These are phyloP conservation scores for Lycaena phlaeas DNA, from an alignment of 2,888 invertebrate genomes.

Conservation along the genomic window DNA sequence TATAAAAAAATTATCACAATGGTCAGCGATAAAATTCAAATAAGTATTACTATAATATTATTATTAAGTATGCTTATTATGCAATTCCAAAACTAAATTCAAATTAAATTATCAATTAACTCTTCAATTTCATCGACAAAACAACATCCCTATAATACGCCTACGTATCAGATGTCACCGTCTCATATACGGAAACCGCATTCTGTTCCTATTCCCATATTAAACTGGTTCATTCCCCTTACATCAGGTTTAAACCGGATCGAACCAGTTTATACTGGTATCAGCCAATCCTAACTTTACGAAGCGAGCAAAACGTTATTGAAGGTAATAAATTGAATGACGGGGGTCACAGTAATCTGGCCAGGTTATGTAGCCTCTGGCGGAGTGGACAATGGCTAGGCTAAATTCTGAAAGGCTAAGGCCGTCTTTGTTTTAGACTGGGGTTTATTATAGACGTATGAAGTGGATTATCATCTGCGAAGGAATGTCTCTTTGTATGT, in stretches of 20 bases:
- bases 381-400: slow-evolving; percentile 32
- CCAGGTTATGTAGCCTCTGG: slow-evolving; percentile 29
- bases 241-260: slow-evolving; percentile 17
- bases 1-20: no score
- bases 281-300: slow-evolving; percentile 20
- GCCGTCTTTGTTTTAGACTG: slow-evolving; percentile 28
- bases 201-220: slow-evolving; percentile 45
- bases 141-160: slow-evolving; percentile 16
- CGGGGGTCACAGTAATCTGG: slow-evolving; percentile 25
- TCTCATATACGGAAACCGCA: slow-evolving; percentile 54
- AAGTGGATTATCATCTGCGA: slow-evolving; percentile 19
- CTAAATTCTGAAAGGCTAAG: slow-evolving; percentile 29
- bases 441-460: slow-evolving; percentile 22
- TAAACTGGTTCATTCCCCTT: slow-evolving; percentile 24
- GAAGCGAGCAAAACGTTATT: slow-evolving; percentile 20
- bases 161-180: slow-evolving; percentile 44
- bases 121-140: slow-evolving; percentile 6
- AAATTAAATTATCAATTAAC: neutral
- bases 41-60: no score
- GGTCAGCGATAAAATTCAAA: no score
- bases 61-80: no score
- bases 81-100: no score
- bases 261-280: slow-evolving; percentile 32
- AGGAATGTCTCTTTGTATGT: slow-evolving; percentile 22
- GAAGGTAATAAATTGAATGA: slow-evolving; percentile 26